Conservation (phyloP, 2,797 vertebrate genomes). For the Xenentodon cancila region DNA sequence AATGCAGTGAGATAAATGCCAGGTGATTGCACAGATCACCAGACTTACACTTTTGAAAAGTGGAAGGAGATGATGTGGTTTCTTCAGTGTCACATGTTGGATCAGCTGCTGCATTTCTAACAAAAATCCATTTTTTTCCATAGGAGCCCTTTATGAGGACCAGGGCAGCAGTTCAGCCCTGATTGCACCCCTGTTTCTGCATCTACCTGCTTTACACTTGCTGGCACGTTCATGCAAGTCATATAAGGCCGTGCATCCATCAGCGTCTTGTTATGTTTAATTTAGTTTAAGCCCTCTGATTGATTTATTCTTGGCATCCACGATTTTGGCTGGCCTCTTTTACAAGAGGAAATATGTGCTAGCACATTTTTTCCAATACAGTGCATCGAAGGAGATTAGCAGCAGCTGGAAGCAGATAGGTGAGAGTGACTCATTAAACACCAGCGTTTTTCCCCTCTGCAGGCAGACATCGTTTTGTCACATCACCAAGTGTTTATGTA, state of each 20-base stretch:
- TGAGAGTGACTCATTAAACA: constrained; percentile 43
- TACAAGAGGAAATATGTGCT: constrained; percentile 31
- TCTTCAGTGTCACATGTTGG: constrained; percentile 55
- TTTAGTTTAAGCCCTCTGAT: constrained; percentile 40
- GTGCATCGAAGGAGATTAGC: constrained; percentile 25
- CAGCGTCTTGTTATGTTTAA: constrained; percentile 24
- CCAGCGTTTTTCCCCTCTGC: constrained; percentile 22
- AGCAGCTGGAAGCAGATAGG: constrained; percentile 52
- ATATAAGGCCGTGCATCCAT: constrained; percentile 30
- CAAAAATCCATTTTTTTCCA: not conserved
- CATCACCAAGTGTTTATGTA: constrained; percentile 15
- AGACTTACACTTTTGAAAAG: constrained; percentile 22
- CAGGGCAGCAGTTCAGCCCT: not conserved
- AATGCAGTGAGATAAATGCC: constrained; percentile 4
- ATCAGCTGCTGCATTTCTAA: constrained; percentile 36
- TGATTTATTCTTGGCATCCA: constrained; percentile 43
- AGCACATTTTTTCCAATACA: constrained; percentile 43
- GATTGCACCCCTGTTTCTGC: not conserved
- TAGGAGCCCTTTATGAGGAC: not conserved
- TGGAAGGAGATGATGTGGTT: constrained; percentile 49
- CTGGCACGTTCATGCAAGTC: constrained; percentile 5
- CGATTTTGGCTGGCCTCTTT: constrained; percentile 20
- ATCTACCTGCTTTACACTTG: constrained; percentile 2
- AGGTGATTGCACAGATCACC: not conserved
- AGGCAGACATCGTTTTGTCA: constrained; percentile 42